Conservation (phyloP, 2,888 invertebrate species). For the Phytoseiulus persimilis region DNA sequence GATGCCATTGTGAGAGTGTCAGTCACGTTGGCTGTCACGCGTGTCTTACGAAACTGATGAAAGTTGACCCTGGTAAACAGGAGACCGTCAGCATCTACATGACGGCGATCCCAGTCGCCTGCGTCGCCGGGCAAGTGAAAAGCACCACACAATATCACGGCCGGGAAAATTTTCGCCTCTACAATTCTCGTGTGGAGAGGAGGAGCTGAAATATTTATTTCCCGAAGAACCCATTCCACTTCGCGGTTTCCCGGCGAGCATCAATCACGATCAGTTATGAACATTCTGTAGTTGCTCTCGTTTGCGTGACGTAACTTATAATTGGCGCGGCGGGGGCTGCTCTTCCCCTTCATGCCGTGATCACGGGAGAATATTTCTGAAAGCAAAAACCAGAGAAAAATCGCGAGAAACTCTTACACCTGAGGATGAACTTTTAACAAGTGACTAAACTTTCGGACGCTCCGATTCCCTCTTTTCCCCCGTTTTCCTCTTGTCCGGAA, state of each 20-base stretch:
- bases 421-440: neutral
- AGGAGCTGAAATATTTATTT: no score
- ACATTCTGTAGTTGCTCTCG: neutral
- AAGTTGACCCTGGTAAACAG: neutral
- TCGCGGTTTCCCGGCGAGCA: neutral
- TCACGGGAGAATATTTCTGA: neutral
- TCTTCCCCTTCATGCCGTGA: neutral
- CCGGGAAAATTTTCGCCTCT: neutral
- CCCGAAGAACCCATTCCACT: no score
- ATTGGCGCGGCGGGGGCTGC: neutral
- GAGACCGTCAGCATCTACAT: neutral
- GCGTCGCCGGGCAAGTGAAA: neutral
- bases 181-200: no score
- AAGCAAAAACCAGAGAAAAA: no score
- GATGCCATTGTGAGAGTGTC: neutral
- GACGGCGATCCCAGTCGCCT: neutral
- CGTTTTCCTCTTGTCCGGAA: no score
- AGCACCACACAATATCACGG: neutral
- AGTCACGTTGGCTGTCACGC: neutral
- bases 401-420: neutral
- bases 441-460: no score
- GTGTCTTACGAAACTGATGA: neutral
- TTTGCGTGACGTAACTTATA: neutral
- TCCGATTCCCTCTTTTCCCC: no score
- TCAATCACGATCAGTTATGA: neutral